Evolutionary conservation across 2,888 invertebrate genomes (phyloP).

Genomic region (Quadroppia sp.): DNA sequence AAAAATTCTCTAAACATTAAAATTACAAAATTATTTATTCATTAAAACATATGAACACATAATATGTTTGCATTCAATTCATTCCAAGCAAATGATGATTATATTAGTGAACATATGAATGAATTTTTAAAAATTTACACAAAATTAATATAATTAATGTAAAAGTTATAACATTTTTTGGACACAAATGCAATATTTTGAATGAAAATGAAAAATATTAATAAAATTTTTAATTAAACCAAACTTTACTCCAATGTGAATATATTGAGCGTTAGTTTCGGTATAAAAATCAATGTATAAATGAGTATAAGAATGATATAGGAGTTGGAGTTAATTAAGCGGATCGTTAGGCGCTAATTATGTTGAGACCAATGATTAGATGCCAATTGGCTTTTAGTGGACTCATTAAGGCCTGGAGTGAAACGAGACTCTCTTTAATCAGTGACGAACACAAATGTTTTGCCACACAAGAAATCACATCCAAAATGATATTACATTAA

Average conservation of each 20-base stretch:
- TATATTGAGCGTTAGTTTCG: not conserved
- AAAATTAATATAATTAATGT: no score
- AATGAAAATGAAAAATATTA: not conserved
- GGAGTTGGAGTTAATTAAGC: conserved; percentile 23
- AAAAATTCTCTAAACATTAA: not conserved
- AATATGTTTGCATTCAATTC: not conserved
- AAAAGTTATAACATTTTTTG: no score
- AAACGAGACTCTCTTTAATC: not conserved
- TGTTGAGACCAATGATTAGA: conserved; percentile 12
- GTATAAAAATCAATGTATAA: not conserved
- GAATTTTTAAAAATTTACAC: no score
- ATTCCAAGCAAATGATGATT: no score
- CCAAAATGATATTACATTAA: not conserved
- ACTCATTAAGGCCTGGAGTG: not conserved
- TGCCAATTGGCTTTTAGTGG: conserved; percentile 3
- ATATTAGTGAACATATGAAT: no score
- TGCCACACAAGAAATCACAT: not conserved
- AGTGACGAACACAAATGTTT: conserved; percentile 33
- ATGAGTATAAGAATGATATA: not conserved
- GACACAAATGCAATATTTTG: no score
- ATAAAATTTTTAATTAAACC: not conserved
- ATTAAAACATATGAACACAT: not conserved
- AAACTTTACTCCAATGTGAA: not conserved
- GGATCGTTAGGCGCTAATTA: conserved; percentile 29
- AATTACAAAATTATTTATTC: not conserved